A percentile compares a stretch with the other conserved stretches of the same genome.
phyloP scores from a whole-genome alignment of 1,140 invertebrate species.

The Anastatus disparis region DNA sequence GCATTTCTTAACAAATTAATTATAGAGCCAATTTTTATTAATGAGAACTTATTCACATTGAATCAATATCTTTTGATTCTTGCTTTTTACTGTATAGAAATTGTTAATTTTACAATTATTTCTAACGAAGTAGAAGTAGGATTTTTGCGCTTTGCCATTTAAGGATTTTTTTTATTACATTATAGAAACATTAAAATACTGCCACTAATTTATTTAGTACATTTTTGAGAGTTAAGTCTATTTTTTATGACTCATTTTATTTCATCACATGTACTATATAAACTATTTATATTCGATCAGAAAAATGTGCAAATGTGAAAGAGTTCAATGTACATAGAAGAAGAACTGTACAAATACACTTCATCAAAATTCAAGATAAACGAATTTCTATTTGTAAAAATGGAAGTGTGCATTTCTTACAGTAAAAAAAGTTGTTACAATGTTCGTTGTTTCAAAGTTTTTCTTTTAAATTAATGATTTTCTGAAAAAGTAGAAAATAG shows the following conservation, averaged over 20 bases:
- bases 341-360: slow-evolving; percentile 18
- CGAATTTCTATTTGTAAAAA: background rate
- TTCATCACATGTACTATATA: slow-evolving; percentile 39
- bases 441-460: slow-evolving; percentile 11
- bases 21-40: background rate
- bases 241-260: background rate
- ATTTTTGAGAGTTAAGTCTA: slow-evolving; percentile 17
- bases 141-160: background rate
- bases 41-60: background rate
- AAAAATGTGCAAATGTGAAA: slow-evolving; percentile 31
- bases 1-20: slow-evolving; percentile 18
- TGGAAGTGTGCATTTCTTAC: background rate
- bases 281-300: slow-evolving; percentile 32
- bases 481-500: background rate
- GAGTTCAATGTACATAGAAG: slow-evolving; percentile 25
- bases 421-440: slow-evolving; percentile 1
- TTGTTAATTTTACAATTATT: slow-evolving; percentile 25
- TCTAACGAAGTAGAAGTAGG: slow-evolving; percentile 22
- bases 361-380: slow-evolving; percentile 4
- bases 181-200: slow-evolving; percentile 38
- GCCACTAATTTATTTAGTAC: slow-evolving; percentile 33
- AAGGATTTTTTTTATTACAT: slow-evolving; percentile 11
- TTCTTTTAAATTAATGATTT: slow-evolving; percentile 2
- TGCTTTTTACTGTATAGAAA: background rate
- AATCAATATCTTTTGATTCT: slow-evolving; percentile 10